phyloP scores from a whole-genome alignment of 2,888 invertebrate genomes.

The Tetragnatha montana region DNA sequence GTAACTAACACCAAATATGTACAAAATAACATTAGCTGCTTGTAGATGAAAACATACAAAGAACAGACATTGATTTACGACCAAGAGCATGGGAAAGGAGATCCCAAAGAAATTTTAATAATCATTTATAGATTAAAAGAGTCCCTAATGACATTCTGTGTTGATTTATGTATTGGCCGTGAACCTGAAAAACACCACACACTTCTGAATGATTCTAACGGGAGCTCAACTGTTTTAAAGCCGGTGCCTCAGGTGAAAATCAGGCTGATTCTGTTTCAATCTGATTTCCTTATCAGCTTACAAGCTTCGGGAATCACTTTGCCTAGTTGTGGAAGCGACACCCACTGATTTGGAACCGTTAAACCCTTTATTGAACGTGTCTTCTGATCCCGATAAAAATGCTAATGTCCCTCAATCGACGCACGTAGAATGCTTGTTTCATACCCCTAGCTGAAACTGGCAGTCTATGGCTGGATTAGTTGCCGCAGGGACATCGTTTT shows the following conservation, averaged over 20 bases:
- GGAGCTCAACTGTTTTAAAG: neutral
- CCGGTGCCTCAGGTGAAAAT: neutral
- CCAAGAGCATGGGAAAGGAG: too few species aligned
- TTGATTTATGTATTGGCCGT: too few species aligned
- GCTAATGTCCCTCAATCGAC: neutral
- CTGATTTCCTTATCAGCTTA: neutral
- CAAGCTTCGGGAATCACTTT: neutral
- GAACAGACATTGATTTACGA: too few species aligned
- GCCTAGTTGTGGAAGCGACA: neutral
- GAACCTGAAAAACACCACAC: too few species aligned
- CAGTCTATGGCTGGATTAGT: neutral
- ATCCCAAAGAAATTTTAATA: too few species aligned
- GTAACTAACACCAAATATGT: too few species aligned
- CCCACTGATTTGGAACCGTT: neutral
- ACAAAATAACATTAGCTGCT: too few species aligned
- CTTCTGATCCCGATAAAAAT: neutral
- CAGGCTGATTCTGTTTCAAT: neutral
- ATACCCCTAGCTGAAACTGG: neutral
- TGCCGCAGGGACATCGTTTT: neutral
- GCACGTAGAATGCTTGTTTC: neutral
- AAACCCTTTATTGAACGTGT: neutral
- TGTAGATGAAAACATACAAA: too few species aligned
- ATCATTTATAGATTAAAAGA: too few species aligned
- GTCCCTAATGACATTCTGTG: too few species aligned
- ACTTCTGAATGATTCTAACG: too few species aligned